Conservation (phyloP, 2,797 vertebrate species). For the Cottoperca gobio region DNA sequence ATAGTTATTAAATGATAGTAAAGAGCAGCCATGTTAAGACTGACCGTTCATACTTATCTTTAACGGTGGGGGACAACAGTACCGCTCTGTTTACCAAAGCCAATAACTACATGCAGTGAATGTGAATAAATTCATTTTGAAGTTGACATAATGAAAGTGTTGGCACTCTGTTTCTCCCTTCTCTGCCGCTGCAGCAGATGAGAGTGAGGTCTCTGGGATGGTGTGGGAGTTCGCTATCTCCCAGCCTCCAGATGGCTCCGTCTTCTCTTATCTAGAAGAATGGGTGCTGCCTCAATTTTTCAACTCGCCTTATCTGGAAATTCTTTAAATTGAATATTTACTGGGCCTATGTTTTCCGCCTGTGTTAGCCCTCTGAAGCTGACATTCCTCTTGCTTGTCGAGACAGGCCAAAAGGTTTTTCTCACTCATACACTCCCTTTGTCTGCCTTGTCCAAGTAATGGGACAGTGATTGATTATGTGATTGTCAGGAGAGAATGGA, state of each 20-base stretch:
- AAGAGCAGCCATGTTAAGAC: slow-evolving; percentile 13
- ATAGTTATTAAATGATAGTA: background rate
- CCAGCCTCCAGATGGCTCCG: slow-evolving; percentile 88
- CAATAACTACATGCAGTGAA: slow-evolving; percentile 69
- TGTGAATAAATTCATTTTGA: slow-evolving; percentile 84
- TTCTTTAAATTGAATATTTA: slow-evolving; percentile 92
- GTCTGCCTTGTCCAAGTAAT: slow-evolving; percentile 77
- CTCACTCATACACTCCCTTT: slow-evolving; percentile 73
- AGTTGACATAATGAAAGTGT: slow-evolving; percentile 84
- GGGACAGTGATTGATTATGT: slow-evolving; percentile 83
- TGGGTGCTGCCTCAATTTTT: slow-evolving; percentile 89
- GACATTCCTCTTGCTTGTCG: slow-evolving; percentile 77
- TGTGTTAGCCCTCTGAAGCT: slow-evolving; percentile 80
- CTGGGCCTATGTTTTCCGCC: slow-evolving; percentile 86
- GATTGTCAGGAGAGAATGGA: slow-evolving; percentile 80
- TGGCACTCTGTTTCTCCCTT: slow-evolving; percentile 75
- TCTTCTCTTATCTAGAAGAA: slow-evolving; percentile 91
- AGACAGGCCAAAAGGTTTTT: slow-evolving; percentile 79
- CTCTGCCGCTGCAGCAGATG: slow-evolving; percentile 80
- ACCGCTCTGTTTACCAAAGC: slow-evolving; percentile 74
- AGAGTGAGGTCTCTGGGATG: slow-evolving; percentile 85
- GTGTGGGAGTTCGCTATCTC: slow-evolving; percentile 89
- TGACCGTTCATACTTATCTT: slow-evolving; percentile 29
- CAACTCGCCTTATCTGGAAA: slow-evolving; percentile 87
- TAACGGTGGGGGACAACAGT: slow-evolving; percentile 40